Base-by-base conservation (phyloP, 2,797 vertebrate genomes). In the Chaetophractus vellerosus region DNA sequence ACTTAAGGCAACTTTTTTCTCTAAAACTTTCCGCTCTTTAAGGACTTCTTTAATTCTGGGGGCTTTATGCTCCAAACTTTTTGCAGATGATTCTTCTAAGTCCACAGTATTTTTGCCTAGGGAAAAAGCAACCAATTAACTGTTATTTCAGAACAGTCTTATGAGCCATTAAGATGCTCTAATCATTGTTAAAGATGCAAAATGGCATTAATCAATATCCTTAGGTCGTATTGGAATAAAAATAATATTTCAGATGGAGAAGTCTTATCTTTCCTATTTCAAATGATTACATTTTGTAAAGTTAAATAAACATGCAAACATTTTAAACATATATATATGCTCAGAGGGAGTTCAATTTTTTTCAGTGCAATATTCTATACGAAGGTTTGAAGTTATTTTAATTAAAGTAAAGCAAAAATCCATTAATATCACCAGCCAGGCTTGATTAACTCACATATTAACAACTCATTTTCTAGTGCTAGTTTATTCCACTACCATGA, bases 1-100 rank as follows among this genome's bases (percentile, higher is more conserved):
- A 98, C 98, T 99, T 94, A 99, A 98, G 31, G 99, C 99, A 97
- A 99, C 99, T 97, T 99, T 99, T 96, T 99, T 99, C 98, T 99
- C 99, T 97, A 99, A 98, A 98, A 99, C 99, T 94, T 99, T 99
- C 96, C 98, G 98, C 97, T 99, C 99, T 98, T 99, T 99, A 89
- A 99, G 99, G 36, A 99, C 99, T 96, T 99, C 99, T 97, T 99
- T 99, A 91, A 99, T 99, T 96, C 99, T 98, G 63, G 99, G 79
- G 91, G 93, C 41, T 98, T 98, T 99, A 41, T 96, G 90, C 55
- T 98, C 98, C 45, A 97, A 19, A 88, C 19, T 93, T 97, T 97
- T 98, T 71, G 96, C 33, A 89, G 98, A 98, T 85, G 95, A 74
- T 31, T 98, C 98, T 97, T 98, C 98, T 83, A 96, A 24, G 7